phyloP scores from a whole-genome alignment of 2,888 invertebrate species.

The Helobdella robusta region DNA sequence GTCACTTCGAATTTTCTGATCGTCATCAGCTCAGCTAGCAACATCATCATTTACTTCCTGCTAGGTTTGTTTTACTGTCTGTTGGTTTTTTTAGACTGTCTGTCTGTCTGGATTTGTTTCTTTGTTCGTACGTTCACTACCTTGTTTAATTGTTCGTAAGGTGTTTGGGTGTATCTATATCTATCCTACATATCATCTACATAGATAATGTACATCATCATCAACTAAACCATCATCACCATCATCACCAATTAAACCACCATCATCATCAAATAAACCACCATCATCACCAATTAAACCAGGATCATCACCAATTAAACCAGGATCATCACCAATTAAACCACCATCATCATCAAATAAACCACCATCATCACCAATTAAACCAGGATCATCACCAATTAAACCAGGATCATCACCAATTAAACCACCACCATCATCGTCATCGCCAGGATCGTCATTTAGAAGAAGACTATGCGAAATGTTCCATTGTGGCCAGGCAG shows the following conservation, averaged over 20 bases:
- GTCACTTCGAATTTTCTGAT: slow-evolving; percentile 36
- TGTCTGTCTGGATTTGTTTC: no score
- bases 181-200: no score
- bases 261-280: slow-evolving; percentile 5
- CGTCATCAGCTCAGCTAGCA: slow-evolving; percentile 35
- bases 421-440: slow-evolving; percentile 4
- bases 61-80: slow-evolving; percentile 36
- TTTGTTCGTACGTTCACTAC: no score
- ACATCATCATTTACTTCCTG: slow-evolving; percentile 37
- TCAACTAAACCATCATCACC: slow-evolving; percentile 3
- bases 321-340: slow-evolving; percentile 14
- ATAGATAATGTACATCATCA: slow-evolving; percentile 3
- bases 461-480: slow-evolving; percentile 31
- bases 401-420: slow-evolving; percentile 2
- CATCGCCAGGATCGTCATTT: slow-evolving; percentile 9
- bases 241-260: not conserved
- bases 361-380: slow-evolving; percentile 5
- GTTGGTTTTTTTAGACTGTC: no score
- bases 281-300: slow-evolving; percentile 16
- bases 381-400: slow-evolving; percentile 2
- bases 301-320: slow-evolving; percentile 13
- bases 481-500: no score
- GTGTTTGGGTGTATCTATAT: no score
- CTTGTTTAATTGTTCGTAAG: no score
- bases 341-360: slow-evolving; percentile 10